Conservation (phyloP, 2,113 vertebrate species). For the Oncorhynchus tshawytscha region DNA sequence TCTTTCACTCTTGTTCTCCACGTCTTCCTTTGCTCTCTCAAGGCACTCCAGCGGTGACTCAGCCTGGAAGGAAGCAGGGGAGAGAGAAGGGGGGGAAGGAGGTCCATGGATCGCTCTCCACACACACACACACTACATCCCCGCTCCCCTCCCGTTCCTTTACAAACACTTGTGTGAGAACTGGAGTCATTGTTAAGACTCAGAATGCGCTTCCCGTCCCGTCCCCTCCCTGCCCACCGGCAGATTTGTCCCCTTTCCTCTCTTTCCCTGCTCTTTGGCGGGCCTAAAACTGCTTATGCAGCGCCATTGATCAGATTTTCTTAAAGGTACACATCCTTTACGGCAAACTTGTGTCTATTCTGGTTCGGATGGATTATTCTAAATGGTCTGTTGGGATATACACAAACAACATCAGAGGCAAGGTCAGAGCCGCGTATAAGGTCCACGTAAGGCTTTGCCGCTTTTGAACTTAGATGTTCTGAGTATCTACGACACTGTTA, state of each 20-base stretch:
- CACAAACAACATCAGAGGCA: neutral
- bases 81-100: constrained; percentile 45
- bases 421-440: constrained; percentile 8
- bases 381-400: neutral
- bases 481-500: no score
- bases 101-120: constrained; percentile 54
- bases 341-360: neutral
- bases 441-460: neutral
- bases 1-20: neutral
- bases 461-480: no score
- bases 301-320: neutral
- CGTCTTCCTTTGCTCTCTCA: constrained; percentile 26
- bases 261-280: constrained; percentile 6
- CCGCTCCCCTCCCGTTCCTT: neutral
- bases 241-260: constrained; percentile 11
- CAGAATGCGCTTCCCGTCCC: constrained; percentile 53
- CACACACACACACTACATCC: neutral
- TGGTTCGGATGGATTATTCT: neutral
- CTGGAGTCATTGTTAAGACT: constrained; percentile 47
- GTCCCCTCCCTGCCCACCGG: neutral
- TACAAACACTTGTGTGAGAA: constrained; percentile 33
- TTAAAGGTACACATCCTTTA: constrained; percentile 1
- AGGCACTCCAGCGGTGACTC: constrained; percentile 60
- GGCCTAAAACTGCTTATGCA: neutral
- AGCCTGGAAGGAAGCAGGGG: constrained; percentile 72